Evolutionary conservation across 1,140 invertebrate species (phyloP), one percentile per base, ranked within the genome.

Genomic region (Zaprionus tsacasi): DNA sequence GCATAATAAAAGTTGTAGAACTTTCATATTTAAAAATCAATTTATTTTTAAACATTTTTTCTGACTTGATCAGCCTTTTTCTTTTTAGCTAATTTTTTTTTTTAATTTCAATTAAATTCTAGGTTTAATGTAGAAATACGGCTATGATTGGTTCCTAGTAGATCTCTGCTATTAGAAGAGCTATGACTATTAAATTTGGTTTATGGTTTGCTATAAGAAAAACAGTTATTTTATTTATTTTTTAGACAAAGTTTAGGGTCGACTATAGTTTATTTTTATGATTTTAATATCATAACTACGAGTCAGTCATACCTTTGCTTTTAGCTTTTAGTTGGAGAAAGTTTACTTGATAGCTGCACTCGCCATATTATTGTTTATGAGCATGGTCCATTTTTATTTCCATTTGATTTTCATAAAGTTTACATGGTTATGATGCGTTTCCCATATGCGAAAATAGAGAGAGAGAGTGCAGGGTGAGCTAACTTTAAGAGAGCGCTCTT

Each of bases 371-470:
- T 88, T 88, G 85, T 88, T 88, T 88, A 88, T 89, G 85, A 81
- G 70, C 70, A 81, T 76, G 80, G 85, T 88, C 85, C 85, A 76
- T 71, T 88, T 88, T 88, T 88, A 88, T 88, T 89, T 89, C 78
- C 81, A 81, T 88, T 88, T 88, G 85, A 88, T 88, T 89, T 88
- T 89, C 83, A 88, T 88, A 88, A 88, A 89, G 85, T 85, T 89
- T 83, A 88, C 85, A 88, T 87, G 83, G 76, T 88, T 72, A 82
- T 87, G 73, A 79, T 81, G n/a, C n/a, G 40, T 45, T 56, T 67
- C 25, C 48, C 36, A 57, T 59, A 38, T 68, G 58, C 45, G 57
- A 60, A 68, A 77, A 36, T 1, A 21, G 21, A 21, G 21, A 21
- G 6, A 11, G 15, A 33, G 45, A 33, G 48, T 17, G 25, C 25